Base-by-base conservation (phyloP, 2,888 invertebrate genomes). In the Mactromeris polynyma region DNA sequence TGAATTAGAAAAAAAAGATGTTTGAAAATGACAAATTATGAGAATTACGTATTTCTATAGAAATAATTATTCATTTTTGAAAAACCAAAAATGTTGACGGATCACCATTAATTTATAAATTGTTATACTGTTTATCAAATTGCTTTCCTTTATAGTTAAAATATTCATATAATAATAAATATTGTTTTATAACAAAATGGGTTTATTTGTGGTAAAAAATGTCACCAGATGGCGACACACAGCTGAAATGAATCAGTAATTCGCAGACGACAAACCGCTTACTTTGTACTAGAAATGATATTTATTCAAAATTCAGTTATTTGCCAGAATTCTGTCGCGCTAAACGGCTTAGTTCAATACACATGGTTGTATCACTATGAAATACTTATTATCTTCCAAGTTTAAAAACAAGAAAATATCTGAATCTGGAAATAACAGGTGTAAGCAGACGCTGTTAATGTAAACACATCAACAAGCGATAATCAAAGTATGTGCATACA, bases 11-110 rank as follows among this genome's bases (percentile, higher is more conserved):
- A 9, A 58, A n/a, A 17, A 17, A 1, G 33, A 36, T 33, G 33
- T 33, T 73, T 73, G 73, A 73, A 73, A 33, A 73, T 73, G 73
- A 73, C 73, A 33, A 73, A 73, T 73, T 73, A 33, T 73, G 73
- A 36, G 73, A 73, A 73, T 73, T 73, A 33, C 36, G 73, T 19
- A 73, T 73, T 73, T 73, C 73, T 3, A 4, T 19, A 73, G 36
- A 58, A 73, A 17, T 7, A 73, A 36, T 36, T 14, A 33, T 33
- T 73, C 73, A 33, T 73, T 33, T n/a, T 33, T 73, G 73, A 73
- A 33, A 33, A 11, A 7, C 36, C 7, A 33, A 36, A 73, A 36
- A 31, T 7, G 73, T 73, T 73, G 73, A 73, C 73, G 9, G 19
- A 73, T 73, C 73, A 73, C 73, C 73, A 17, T 14, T 36, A 73